Base-by-base conservation (phyloP, 2,113 vertebrate species). In the Gavia stellata region DNA sequence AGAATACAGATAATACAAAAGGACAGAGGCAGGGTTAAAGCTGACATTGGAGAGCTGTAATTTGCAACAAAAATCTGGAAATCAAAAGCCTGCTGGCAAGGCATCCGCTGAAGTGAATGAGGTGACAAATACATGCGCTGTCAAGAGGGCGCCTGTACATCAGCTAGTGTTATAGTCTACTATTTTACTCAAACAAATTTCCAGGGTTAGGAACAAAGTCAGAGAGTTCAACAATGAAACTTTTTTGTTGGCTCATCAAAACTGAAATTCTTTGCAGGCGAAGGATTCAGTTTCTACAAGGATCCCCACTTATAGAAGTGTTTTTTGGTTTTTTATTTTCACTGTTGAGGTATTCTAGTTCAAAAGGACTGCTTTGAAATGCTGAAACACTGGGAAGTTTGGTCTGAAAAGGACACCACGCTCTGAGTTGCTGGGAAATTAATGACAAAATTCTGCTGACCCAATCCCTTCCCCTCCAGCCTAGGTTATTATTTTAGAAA, bases 21-120 rank as follows among this genome's bases (percentile, higher is more conserved):
- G 75, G 93, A 75, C 66, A 86, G 90, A 94, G 62, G 21, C 36
- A 82, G 81, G 52, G 65, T 86, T 92, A 96, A 94, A 63, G 38
- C 77, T 85, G 85, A 91, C 63, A 82, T 53, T 13, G 59, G 42
- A 95, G 84, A 92, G 28, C 74, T 81, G 82, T 85, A 88, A 88
- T 95, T 89, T 96, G 55, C 44, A 94, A 73, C 47, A 94, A 86
- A 92, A 92, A 67, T 65, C 62, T 91, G 88, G 88, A 96, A 92
- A 92, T 91, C 83, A 88, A 94, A 83, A 93, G 61, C 61, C 49
- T 92, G 68, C 66, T 94, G 83, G 86, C 66, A 93, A 83, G 59
- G 42, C 34, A 84, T 25, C 59, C 61, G 42, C 33, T 47, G 47
- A 85, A 89, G 75, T 44, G 87, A 89, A 88, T 61, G 63, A 95